Evolutionary conservation across 1,140 invertebrate genomes (phyloP).

Genomic region (Laodelphax striatellus): DNA sequence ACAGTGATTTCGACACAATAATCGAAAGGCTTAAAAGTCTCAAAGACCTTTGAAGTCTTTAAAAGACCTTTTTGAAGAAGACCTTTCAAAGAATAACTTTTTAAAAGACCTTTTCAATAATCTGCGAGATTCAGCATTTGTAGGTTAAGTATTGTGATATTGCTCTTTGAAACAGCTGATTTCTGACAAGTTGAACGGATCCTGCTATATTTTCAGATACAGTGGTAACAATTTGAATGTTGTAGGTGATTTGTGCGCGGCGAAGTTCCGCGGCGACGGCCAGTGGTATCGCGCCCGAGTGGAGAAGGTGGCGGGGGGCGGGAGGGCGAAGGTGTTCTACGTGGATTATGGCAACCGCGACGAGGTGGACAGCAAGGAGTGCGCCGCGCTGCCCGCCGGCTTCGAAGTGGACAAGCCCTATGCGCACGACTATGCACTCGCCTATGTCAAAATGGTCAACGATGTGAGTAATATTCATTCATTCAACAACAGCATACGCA

Average conservation of each 20-base stretch:
- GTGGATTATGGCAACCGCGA: constrained; percentile 94
- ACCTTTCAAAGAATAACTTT: too few species aligned
- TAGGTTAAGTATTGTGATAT: too few species aligned
- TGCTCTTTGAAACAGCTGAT: too few species aligned
- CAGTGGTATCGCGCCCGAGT: constrained; percentile 92
- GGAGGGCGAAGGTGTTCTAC: constrained; percentile 56
- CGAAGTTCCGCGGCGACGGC: constrained; percentile 70
- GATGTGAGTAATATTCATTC: constrained; percentile 12
- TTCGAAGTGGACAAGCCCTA: constrained; percentile 64
- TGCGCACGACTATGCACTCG: constrained; percentile 76
- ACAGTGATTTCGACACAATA: too few species aligned
- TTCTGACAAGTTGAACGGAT: too few species aligned
- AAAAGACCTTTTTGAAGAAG: too few species aligned
- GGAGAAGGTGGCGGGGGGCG: constrained; percentile 67
- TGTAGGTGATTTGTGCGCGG: constrained; percentile 74
- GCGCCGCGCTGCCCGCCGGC: constrained; percentile 66
- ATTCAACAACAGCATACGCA: too few species aligned
- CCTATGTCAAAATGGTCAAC: constrained; percentile 65
- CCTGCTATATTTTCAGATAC: too few species aligned
- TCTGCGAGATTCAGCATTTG: too few species aligned
- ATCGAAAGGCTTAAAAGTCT: too few species aligned
- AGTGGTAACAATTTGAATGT: background rate
- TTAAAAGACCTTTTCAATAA: too few species aligned
- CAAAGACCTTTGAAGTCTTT: too few species aligned
- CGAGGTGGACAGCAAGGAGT: constrained; percentile 41